Base-by-base conservation (phyloP, 2,797 vertebrate species). In the Coccyzus lansbergi region DNA sequence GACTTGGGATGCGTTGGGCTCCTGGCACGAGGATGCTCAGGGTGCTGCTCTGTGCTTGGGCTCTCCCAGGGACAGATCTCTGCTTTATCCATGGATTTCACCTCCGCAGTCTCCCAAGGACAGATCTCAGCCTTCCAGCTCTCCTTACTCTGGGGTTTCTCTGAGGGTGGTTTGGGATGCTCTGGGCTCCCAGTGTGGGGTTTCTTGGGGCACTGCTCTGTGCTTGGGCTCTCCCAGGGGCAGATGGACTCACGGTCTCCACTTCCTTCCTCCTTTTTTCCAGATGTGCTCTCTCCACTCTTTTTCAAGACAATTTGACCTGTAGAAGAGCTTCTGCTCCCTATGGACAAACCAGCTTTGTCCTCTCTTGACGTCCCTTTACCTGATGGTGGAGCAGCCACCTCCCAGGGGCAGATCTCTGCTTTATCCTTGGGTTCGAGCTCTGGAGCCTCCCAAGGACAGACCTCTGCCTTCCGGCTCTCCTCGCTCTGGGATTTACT, bases 51-150 rank as follows among this genome's bases (percentile, higher is more conserved):
- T 0, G 1, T 74, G 46, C 65, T 75, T 13, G 0, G 75, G n/a
- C 59, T 94, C 58, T 98, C 95, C 95, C 95, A 96, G 4, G 98
- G 97, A 69, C 97, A 97, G 59, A 98, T 88, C 31, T 97, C 96
- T 40, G 70, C 90, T 92, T 96, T 97, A 34, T 86, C 69, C 63
- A 91, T 51, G 29, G 72, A 97, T 86, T 94, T 95, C 60, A 93
- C 51, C 71, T 94, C 97, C 71, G 92, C 94, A n/a, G 36, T 72
- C 74, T 95, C 88, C 88, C 88, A 90, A 2, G 82, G 88, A 15
- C 88, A 85, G 40, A 90, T 9, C 31, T 85, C 88, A 81, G 96
- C 97, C 56, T 97, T 97, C 4, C 96, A 96, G 48, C 97, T 96
- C 52, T 80, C 79, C 3, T 3, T 10, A 5, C 93, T 95, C n/a